A percentile compares a stretch with the other conserved stretches of the same genome.
These are phyloP conservation scores for Echinometra lucunter DNA, from an alignment of 53 echinoderm and acorn worm species.

Conservation along the genomic window DNA sequence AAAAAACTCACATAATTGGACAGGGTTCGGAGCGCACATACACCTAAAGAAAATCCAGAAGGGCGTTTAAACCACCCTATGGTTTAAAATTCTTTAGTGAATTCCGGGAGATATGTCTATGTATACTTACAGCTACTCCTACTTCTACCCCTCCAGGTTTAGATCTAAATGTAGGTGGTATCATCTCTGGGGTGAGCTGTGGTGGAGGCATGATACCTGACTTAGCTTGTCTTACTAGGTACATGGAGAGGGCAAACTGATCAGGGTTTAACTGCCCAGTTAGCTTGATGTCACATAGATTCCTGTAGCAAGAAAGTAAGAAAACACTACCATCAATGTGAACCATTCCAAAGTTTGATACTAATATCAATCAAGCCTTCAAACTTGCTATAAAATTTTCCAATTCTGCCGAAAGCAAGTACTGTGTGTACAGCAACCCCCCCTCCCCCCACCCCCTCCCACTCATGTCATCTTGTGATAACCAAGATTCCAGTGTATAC, in stretches of 20 bases:
- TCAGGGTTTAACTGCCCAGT: slow-evolving; percentile 89
- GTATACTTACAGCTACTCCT: slow-evolving; percentile 17
- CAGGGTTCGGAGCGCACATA: no score
- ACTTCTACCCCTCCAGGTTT: slow-evolving; percentile 82
- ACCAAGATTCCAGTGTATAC: background rate
- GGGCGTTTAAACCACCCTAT: no score
- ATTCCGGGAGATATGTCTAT: no score
- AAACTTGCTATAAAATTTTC: no score
- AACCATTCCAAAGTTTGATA: no score
- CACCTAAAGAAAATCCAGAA: no score
- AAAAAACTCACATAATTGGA: no score
- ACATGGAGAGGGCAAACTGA: slow-evolving; percentile 96
- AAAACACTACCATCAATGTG: background rate
- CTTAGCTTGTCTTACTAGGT: slow-evolving; percentile 87
- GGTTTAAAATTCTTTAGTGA: no score
- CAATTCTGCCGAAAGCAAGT: no score
- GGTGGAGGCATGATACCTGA: slow-evolving; percentile 86
- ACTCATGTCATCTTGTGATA: background rate
- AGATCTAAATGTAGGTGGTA: slow-evolving; percentile 93
- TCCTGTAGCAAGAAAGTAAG: slow-evolving; percentile 70
- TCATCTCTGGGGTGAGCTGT: slow-evolving; percentile 91
- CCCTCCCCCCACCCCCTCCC: no score
- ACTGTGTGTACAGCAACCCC: no score
- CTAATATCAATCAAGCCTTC: no score
- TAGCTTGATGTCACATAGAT: slow-evolving; percentile 94